Evolutionary conservation across 2,888 invertebrate species (phyloP).

Genomic region (Acleris holmiana): DNA sequence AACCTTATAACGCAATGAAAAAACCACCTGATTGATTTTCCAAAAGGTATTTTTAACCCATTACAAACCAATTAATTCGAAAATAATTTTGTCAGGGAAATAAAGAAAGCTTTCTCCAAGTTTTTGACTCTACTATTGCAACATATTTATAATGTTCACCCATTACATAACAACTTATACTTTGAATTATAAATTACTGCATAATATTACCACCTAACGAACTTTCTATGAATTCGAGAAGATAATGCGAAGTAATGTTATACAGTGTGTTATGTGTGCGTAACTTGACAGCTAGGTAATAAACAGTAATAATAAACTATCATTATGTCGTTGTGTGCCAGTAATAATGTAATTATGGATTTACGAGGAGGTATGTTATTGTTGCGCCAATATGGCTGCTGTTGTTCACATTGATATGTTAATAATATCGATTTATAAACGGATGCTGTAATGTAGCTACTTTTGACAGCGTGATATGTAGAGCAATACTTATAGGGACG

Average conservation of each 20-base stretch:
- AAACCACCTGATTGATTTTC: too few species aligned
- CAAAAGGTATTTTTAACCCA: too few species aligned
- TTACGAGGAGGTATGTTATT: conserved; percentile 1
- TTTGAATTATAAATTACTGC: conserved; percentile 28
- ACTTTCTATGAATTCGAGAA: conserved; percentile 34
- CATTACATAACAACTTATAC: conserved; percentile 26
- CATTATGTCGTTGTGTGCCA: conserved; percentile 12
- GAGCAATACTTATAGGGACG: neutral
- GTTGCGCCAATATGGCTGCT: conserved; percentile 8
- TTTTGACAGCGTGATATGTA: conserved; percentile 6
- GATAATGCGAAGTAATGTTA: conserved; percentile 24
- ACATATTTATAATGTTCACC: conserved; percentile 20
- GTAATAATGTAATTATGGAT: conserved; percentile 13
- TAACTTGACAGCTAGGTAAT: conserved; percentile 14
- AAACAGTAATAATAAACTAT: conserved; percentile 10
- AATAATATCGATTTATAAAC: conserved; percentile 7
- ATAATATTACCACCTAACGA: conserved; percentile 23
- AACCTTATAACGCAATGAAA: too few species aligned
- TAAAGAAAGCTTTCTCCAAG: neutral
- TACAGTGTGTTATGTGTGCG: conserved; percentile 23
- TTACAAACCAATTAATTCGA: neutral
- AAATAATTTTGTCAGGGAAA: too few species aligned
- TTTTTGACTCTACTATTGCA: conserved; percentile 9
- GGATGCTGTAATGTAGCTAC: neutral
- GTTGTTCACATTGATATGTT: conserved; percentile 16